These are phyloP conservation scores for Neuroterus valhalla DNA, from an alignment of 1,140 invertebrate species.

Conservation along the genomic window DNA sequence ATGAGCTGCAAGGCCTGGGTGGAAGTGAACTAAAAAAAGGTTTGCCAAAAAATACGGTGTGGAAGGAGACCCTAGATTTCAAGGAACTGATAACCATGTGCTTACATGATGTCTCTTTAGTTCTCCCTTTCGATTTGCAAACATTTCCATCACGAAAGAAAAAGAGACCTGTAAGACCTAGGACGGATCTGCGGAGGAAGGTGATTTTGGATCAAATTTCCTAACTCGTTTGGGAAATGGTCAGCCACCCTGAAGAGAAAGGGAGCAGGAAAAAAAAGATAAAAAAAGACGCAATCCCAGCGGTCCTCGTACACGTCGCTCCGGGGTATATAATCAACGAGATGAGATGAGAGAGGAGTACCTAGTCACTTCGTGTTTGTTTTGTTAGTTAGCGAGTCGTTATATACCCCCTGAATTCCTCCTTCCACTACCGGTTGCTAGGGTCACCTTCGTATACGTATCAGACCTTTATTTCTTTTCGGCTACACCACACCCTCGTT, in stretches of 20 bases:
- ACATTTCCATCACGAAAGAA: too few relatives aligned
- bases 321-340: conserved; percentile 71
- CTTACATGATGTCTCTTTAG: not conserved
- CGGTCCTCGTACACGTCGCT: conserved; percentile 53
- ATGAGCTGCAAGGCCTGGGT: not conserved
- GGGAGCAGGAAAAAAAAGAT: conserved; percentile 33
- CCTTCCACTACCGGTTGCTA: conserved; percentile 35
- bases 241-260: conserved; percentile 3
- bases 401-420: conserved; percentile 53
- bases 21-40: not conserved
- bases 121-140: too few relatives aligned
- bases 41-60: not conserved
- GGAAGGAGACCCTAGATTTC: not conserved
- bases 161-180: too few relatives aligned
- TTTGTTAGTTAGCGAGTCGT: conserved; percentile 72
- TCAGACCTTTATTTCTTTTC: conserved; percentile 49
- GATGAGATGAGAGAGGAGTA: conserved; percentile 65
- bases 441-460: conserved; percentile 33
- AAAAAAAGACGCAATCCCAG: conserved; percentile 38
- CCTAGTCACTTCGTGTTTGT: conserved; percentile 68
- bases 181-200: too few relatives aligned
- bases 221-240: not conserved
- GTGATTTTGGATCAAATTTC: not conserved
- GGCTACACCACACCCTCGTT: conserved; percentile 35
- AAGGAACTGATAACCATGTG: not conserved